A percentile compares a stretch with the other conserved stretches of the same genome.
Evolutionary conservation across 2,797 vertebrate genomes (phyloP).

Genomic region (Eospalax fontanierii): DNA sequence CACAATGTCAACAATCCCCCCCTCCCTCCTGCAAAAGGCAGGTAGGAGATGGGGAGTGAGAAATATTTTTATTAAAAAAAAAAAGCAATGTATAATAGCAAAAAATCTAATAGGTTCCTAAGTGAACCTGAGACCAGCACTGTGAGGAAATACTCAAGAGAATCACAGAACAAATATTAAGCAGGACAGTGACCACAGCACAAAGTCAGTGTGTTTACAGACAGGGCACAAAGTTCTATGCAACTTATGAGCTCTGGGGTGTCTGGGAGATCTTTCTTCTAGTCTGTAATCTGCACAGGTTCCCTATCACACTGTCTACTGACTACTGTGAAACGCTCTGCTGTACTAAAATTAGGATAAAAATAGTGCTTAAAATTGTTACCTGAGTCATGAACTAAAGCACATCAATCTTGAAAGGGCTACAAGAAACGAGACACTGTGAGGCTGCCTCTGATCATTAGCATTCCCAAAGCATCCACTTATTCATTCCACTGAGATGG

Average conservation of each 20-base stretch:
- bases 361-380: slow-evolving; percentile 20
- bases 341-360: not conserved
- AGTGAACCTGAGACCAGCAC: not conserved
- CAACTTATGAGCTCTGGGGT: not conserved
- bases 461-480: not conserved
- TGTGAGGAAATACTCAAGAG: slow-evolving; percentile 6
- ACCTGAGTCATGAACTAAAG: not conserved
- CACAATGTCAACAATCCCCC: slow-evolving; percentile 26
- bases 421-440: not conserved
- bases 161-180: slow-evolving; percentile 28
- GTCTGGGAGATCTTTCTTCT: not conserved
- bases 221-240: not conserved
- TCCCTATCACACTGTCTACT: not conserved
- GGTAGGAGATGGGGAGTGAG: not conserved
- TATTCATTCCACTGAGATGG: slow-evolving; percentile 20
- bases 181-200: not conserved
- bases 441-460: not conserved
- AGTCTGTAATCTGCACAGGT: not conserved
- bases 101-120: slow-evolving; percentile 51
- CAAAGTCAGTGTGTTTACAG: not conserved
- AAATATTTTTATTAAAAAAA: slow-evolving; percentile 68
- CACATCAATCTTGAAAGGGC: not conserved
- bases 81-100: slow-evolving; percentile 42
- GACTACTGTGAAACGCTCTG: not conserved
- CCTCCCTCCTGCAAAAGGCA: slow-evolving; percentile 20